Base-by-base conservation (phyloP, 2,113 vertebrate genomes). In the Mus musculus region DNA sequence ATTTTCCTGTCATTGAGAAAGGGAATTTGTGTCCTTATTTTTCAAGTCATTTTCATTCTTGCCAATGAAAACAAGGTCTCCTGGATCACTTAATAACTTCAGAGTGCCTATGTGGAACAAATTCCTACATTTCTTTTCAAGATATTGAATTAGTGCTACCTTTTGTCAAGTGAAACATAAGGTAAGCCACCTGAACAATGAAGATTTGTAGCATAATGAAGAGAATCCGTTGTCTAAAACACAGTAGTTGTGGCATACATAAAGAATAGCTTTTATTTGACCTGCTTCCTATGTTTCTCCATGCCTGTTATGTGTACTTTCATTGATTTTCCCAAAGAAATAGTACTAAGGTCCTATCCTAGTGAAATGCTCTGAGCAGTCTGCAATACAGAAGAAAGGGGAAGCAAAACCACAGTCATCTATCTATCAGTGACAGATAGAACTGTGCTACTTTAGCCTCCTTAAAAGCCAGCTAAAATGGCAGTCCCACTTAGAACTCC, bases 1-100 rank as follows among this genome's bases (percentile, higher is more conserved):
- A n/a, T 93, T 95, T 96, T 96, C 93, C 87, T 96, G 39, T 95
- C 65, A 73, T 33, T 89, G 69, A 63, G n/a, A 96, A 56, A 95
- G 42, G 54, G 33, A 92, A 94, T 24, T 63, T 42, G 59, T 71
- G 19, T 69, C 59, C 9, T 86, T 89, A 17, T 61, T 93, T 87
- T 46, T 36, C 33, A 24, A 11, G 30, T 49, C 30, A 49, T 61
- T 56, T 86, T 61, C 61, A 36, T 92, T 84, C 54, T 96, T 96
- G 52, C 91, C 88, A 77, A 39, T 96, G 84, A 85, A 94, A 96
- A 92, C 65, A 93, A 82, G 75, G 69, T 96, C 87, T 94, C 78
- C 59, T 91, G 49, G 85, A 91, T 85, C 12, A 89, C 11, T 61
- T 84, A 90, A 10, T 92, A 90, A 93, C 24, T 33, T 89, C 75